phyloP scores from a whole-genome alignment of 2,113 vertebrate species.

The Ranitomeya variabilis region DNA sequence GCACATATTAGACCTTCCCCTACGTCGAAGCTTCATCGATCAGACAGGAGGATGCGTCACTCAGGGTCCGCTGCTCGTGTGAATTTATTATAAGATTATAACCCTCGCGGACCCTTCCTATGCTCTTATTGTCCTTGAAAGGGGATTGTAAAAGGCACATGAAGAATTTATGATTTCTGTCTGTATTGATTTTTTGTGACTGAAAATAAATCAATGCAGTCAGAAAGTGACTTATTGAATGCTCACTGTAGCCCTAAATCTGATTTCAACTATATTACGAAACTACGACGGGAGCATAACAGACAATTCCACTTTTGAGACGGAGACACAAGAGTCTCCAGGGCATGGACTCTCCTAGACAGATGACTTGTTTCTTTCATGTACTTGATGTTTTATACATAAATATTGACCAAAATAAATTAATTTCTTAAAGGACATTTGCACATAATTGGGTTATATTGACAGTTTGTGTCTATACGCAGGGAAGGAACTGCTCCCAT shows the following conservation, averaged over 20 bases:
- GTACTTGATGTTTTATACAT: neutral
- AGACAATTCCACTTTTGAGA: neutral
- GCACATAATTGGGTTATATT: neutral
- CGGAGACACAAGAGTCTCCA: neutral
- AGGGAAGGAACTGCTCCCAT: no score
- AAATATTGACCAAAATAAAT: neutral
- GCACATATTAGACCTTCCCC: neutral
- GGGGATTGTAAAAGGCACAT: conserved; percentile 22
- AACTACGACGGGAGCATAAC: neutral
- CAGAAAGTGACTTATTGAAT: conserved; percentile 1
- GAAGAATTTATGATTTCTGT: conserved; percentile 34
- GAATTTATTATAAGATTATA: conserved; percentile 6
- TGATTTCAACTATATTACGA: neutral
- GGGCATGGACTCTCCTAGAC: neutral
- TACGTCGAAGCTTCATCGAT: neutral
- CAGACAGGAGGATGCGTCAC: neutral
- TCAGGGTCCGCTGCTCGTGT: neutral
- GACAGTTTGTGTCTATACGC: neutral
- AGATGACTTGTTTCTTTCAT: neutral
- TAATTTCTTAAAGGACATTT: neutral
- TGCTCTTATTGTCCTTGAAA: conserved; percentile 13
- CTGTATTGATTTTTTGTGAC: conserved; percentile 12
- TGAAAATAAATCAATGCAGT: conserved; percentile 36
- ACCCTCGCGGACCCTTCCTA: neutral
- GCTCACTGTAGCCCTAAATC: conserved; percentile 29